Conservation (phyloP, 2,113 vertebrate genomes). For the Saccopteryx bilineata region DNA sequence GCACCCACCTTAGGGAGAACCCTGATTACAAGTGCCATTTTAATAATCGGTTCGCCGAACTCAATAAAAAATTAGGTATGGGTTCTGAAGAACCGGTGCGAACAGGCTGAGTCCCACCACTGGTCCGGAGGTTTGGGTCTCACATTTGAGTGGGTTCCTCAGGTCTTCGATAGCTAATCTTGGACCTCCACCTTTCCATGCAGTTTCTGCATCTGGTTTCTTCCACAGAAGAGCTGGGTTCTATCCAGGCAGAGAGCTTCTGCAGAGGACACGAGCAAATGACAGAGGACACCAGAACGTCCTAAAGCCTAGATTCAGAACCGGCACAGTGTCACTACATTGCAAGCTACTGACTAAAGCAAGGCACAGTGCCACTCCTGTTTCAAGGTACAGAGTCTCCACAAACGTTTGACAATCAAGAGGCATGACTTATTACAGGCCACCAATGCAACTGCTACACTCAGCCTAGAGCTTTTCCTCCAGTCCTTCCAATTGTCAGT, state of each 20-base stretch:
- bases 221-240: background rate
- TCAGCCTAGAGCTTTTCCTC: background rate
- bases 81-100: too few species aligned
- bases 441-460: background rate
- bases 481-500: background rate
- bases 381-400: background rate
- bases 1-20: too few species aligned
- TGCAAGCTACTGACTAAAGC: background rate
- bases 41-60: too few species aligned
- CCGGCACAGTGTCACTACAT: background rate
- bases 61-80: too few species aligned
- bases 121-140: background rate
- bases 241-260: background rate
- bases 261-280: background rate
- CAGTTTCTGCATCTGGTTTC: background rate
- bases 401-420: background rate
- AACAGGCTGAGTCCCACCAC: too few species aligned
- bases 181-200: background rate
- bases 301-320: background rate
- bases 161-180: background rate
- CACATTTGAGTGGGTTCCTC: background rate
- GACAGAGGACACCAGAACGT: background rate
- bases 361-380: background rate
- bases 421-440: background rate
- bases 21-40: too few species aligned